Base-by-base conservation (phyloP, 2,113 vertebrate species). In the Puntigrus tetrazona region DNA sequence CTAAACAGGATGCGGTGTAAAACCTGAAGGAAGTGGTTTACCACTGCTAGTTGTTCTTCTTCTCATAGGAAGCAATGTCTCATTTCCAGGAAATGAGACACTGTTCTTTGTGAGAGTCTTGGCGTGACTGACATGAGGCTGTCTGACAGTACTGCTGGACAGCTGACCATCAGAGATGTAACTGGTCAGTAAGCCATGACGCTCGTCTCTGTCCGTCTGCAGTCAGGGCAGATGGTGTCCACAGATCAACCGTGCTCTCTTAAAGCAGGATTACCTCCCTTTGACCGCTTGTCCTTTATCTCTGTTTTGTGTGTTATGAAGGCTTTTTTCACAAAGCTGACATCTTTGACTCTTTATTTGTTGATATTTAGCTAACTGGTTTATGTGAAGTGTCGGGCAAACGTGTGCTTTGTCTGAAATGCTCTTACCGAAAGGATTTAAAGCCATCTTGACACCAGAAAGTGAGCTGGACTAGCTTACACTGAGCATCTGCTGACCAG, bases 1-100 rank as follows among this genome's bases (percentile, higher is more conserved):
- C 73, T 14, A 79, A 78, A 79, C 74, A 55, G 86, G 84, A 87
- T 79, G 83, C 79, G 86, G 87, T 88, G 80, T 85, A 77, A 81
- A 63, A 75, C 82, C 65, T 16, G 38, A 45, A 81, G 84, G 86
- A 88, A 88, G 81, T 88, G 86, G 88, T 85, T 76, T 34, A 47
- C 85, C 87, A 59, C 85, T 63, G 75, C 63, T 69, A 34, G 34
- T 78, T 74, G 76, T 84, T 84, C 45, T 55, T 10, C 52, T 82
- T 52, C 67, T 84, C 20, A 79, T 13, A 43, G 55, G 78, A 84
- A 73, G 73, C 73, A 18, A 81, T 84, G 18, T 47, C 38, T 67
- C 16, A 73, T 75, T 79, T 78, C 50, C 84, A 25, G 83, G 83
- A 81, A 45, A 34, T 70, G 72, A 72, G 38, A 31, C 38, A 34